Conservation (phyloP, 2,113 vertebrate species). For the Malurus alboscapulatus region DNA sequence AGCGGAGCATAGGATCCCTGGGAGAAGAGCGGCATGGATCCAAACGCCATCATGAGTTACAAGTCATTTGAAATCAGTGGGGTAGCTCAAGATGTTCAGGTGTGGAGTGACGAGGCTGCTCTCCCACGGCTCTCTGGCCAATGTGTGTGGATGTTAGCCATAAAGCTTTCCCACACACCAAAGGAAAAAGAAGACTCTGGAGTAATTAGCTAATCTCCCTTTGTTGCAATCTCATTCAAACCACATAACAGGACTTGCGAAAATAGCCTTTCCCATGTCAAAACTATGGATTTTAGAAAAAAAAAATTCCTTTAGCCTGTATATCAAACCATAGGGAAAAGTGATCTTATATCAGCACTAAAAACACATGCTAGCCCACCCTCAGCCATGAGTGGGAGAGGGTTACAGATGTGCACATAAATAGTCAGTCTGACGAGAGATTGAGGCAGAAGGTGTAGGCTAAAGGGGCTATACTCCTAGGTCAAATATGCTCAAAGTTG, state of each 20-base stretch:
- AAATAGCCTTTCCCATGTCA: constrained; percentile 35
- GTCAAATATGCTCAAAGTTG: not conserved
- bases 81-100: not conserved
- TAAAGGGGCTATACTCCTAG: not conserved
- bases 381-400: not conserved
- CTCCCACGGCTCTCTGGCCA: not conserved
- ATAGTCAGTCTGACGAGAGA: not conserved
- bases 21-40: rapidly evolving
- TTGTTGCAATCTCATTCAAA: constrained; percentile 13
- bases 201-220: constrained; percentile 39
- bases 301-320: not conserved
- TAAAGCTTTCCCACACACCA: constrained; percentile 1
- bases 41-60: not conserved
- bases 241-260: not conserved
- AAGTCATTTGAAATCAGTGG: not conserved
- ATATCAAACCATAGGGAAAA: constrained; percentile 23
- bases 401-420: not conserved
- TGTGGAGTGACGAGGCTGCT: not conserved
- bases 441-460: not conserved
- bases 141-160: not conserved
- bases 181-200: constrained; percentile 5
- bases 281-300: not conserved
- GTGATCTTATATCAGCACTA: not conserved
- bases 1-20: not conserved
- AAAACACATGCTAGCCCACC: not conserved